Evolutionary conservation across 2,113 vertebrate genomes (phyloP).

Genomic region (Platycercus adscitus): DNA sequence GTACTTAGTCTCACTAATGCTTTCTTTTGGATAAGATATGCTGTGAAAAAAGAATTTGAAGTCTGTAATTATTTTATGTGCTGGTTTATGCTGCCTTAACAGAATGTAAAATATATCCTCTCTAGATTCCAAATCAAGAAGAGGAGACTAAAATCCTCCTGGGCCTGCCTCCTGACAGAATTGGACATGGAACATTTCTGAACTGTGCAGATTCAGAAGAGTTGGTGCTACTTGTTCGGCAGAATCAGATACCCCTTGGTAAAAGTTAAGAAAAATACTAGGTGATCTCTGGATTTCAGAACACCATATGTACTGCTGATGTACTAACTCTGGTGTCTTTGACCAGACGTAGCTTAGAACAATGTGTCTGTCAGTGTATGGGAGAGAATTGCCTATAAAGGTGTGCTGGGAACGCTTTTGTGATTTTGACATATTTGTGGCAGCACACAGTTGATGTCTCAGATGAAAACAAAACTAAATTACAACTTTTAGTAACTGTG

Average conservation of each 20-base stretch:
- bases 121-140: constrained; percentile 86
- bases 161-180: constrained; percentile 85
- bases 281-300: background rate
- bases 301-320: background rate
- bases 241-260: constrained; percentile 89
- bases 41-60: background rate
- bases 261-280: background rate
- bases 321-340: background rate
- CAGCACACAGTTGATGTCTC: background rate
- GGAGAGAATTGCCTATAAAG: background rate
- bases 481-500: background rate
- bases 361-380: accelerated
- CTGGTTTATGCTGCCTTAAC: background rate
- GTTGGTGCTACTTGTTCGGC: constrained; percentile 85
- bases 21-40: background rate
- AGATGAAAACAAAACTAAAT: background rate
- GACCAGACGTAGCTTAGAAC: background rate
- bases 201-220: constrained; percentile 78
- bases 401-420: background rate
- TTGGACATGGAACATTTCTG: constrained; percentile 95
- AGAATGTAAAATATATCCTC: constrained; percentile 29
- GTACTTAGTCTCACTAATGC: background rate
- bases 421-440: background rate
- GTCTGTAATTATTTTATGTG: background rate
- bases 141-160: constrained; percentile 88